These are phyloP conservation scores for Calypte anna DNA, from an alignment of 2,113 vertebrate genomes.

Conservation along the genomic window DNA sequence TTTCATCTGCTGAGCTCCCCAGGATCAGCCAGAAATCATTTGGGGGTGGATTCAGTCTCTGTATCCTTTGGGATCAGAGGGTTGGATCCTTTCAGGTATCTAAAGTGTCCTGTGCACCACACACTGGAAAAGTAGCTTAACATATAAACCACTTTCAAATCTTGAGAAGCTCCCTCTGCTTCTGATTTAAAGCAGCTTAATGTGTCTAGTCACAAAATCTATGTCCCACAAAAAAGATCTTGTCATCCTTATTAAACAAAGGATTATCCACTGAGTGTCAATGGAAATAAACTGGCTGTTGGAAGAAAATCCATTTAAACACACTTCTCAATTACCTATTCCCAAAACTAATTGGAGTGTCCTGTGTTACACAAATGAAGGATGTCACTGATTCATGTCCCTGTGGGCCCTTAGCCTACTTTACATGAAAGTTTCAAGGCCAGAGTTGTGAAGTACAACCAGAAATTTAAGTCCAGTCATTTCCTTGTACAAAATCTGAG, in stretches of 20 bases:
- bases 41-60: neutral
- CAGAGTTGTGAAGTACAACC: neutral
- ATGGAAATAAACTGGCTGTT: neutral
- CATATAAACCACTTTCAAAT: neutral
- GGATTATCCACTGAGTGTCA: neutral
- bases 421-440: neutral
- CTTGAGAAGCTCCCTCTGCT: neutral
- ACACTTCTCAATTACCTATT: neutral
- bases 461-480: neutral
- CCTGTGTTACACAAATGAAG: neutral
- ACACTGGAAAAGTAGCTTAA: neutral
- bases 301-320: neutral
- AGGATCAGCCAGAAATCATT: neutral
- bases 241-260: constrained; percentile 11
- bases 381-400: neutral
- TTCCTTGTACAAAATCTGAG: neutral
- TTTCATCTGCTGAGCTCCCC: neutral
- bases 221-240: neutral
- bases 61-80: too few relatives aligned
- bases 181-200: constrained; percentile 14
- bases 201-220: constrained; percentile 35
- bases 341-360: neutral
- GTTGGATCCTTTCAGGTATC: too few relatives aligned
- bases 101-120: neutral
- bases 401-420: neutral